phyloP scores from a whole-genome alignment of 2,888 invertebrate genomes.

The Dysmachus trigonus region DNA sequence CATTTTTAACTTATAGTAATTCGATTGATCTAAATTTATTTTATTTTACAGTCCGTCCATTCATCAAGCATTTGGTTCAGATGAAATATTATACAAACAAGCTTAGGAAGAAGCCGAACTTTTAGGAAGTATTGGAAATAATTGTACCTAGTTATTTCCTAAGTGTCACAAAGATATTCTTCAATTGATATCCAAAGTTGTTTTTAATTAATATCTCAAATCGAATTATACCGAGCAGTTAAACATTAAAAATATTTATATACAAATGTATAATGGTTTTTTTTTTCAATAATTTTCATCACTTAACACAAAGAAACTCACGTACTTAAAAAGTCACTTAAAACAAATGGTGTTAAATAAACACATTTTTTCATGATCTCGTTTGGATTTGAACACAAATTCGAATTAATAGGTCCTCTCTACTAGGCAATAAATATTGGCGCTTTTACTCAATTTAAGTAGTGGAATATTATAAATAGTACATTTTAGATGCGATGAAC shows the following conservation, averaged over 20 bases:
- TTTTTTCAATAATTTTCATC: too few species aligned
- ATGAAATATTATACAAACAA: slow-evolving; percentile 63
- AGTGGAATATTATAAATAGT: too few species aligned
- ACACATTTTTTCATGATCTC: too few species aligned
- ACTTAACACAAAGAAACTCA: too few species aligned
- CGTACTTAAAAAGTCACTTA: too few species aligned
- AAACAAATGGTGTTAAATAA: too few species aligned
- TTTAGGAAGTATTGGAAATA: slow-evolving; percentile 57
- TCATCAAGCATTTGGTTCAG: slow-evolving; percentile 68
- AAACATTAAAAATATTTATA: neutral
- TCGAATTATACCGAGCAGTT: too few species aligned
- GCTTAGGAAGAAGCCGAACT: slow-evolving; percentile 60
- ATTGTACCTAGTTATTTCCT: slow-evolving; percentile 58
- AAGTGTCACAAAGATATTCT: slow-evolving; percentile 58
- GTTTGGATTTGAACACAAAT: too few species aligned
- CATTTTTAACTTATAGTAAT: neutral
- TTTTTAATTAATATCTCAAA: slow-evolving; percentile 46
- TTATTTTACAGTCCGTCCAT: slow-evolving; percentile 64
- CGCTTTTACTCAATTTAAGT: too few species aligned
- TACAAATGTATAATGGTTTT: neutral
- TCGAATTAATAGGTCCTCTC: too few species aligned
- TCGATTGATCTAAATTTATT: slow-evolving; percentile 7
- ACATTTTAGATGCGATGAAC: too few species aligned
- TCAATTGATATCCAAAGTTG: slow-evolving; percentile 53
- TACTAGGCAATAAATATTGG: too few species aligned